Evolutionary conservation across 2,113 vertebrate species (phyloP).

Genomic region (Acinonyx jubatus): DNA sequence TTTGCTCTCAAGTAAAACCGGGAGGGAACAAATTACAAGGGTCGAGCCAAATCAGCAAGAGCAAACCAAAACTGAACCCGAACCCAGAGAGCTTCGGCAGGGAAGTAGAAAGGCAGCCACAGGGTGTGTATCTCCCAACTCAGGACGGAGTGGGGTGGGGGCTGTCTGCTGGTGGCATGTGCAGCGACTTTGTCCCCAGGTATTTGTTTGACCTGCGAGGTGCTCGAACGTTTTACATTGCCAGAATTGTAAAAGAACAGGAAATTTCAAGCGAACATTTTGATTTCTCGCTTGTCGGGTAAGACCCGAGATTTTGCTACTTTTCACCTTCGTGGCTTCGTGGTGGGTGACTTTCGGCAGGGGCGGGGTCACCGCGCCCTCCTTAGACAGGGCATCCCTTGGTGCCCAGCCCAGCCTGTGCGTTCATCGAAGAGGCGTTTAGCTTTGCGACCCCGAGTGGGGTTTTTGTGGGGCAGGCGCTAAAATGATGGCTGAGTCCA

Average conservation of each 20-base stretch:
- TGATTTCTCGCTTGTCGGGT: neutral
- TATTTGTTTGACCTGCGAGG: neutral
- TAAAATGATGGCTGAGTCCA: rapidly evolving
- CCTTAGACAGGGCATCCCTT: neutral
- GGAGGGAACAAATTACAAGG: neutral
- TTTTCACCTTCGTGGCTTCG: rapidly evolving
- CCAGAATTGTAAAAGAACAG: neutral
- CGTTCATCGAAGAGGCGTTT: rapidly evolving
- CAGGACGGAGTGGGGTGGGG: too few relatives aligned
- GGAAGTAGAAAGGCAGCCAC: neutral
- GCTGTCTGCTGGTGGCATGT: neutral
- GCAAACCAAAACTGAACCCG: neutral
- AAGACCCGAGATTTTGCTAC: neutral
- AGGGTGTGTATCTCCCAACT: neutral
- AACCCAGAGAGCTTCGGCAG: too few relatives aligned
- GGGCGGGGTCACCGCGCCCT: neutral
- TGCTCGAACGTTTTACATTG: neutral
- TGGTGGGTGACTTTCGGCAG: neutral
- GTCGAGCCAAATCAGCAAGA: neutral
- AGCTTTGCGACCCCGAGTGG: rapidly evolving
- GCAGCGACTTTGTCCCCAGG: neutral
- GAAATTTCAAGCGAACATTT: neutral
- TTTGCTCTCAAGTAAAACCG: neutral
- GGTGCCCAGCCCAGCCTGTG: neutral
- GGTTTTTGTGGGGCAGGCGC: rapidly evolving